Evolutionary conservation across 2,113 vertebrate genomes (phyloP).

Genomic region (Crotalus helleri): DNA sequence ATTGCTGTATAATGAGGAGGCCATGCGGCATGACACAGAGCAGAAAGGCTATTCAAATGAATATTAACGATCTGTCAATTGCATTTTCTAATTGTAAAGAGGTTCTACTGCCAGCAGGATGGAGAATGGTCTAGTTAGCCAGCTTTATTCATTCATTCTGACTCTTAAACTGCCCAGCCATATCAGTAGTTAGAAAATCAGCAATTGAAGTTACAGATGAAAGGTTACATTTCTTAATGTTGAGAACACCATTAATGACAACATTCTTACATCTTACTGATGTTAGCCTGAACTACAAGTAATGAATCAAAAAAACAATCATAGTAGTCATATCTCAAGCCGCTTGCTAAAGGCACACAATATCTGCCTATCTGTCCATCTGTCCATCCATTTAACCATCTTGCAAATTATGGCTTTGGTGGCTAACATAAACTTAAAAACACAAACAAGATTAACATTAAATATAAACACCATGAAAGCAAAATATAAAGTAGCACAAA

Average conservation of each 20-base stretch:
- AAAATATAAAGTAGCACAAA: background rate
- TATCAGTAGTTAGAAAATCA: background rate
- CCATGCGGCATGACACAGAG: background rate
- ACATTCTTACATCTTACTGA: background rate
- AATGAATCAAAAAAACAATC: background rate
- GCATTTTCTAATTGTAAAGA: background rate
- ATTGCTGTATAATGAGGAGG: background rate
- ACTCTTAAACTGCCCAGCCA: background rate
- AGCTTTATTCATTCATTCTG: background rate
- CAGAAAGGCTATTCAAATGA: background rate
- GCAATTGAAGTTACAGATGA: background rate
- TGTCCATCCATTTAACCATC: background rate
- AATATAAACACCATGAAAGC: background rate
- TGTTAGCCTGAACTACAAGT: background rate
- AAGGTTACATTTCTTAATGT: background rate
- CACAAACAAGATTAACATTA: background rate
- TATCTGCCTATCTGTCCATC: background rate
- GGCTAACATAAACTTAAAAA: background rate
- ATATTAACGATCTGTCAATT: background rate
- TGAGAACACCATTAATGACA: background rate
- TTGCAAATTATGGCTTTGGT: background rate
- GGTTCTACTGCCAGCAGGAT: background rate
- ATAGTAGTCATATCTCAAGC: background rate
- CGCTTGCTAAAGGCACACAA: background rate
- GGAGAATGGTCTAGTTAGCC: background rate